Evolutionary conservation across 64 coral and sea anemone genomes (phyloP), one percentile per base, ranked within the genome.

Genomic region (Pocillopora damicornis): DNA sequence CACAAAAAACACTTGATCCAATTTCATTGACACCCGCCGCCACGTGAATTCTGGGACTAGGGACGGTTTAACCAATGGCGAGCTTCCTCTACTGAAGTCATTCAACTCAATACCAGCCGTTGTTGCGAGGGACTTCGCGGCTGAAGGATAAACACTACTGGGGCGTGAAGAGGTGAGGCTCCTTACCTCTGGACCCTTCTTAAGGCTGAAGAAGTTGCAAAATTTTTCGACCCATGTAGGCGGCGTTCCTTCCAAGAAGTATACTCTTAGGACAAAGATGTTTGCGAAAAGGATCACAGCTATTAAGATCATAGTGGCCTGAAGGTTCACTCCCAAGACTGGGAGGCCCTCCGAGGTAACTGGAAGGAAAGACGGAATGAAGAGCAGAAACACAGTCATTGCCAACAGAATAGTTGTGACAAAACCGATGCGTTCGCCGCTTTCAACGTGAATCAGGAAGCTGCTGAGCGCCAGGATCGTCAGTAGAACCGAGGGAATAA

Each of bases 391-490:
- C 67, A 71, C 67, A 11, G 67, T 71, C 67, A 71, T 71, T 18
- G 67, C 67, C 18, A 71, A 23, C 18, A 71, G 67, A 71, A 71
- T 71, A n/a, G 67, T 71, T 71, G 67, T 71, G 5, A 71, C 67
- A 11, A 79, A 79, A 11, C 76, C 76, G 37, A 79, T 38, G 37
- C 76, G 37, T 60, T 79, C 76, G 20, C 76, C 76, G 37, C 76
- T 79, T 0, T 79, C 76, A 18, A 60, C 37, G 15, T 45, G 76
- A 9, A 79, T 79, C 2, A 79, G 58, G 34, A 79, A 79, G 36
- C 76, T 60, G 37, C 37, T 45, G 37, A 79, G 37, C 18, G 34
- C 76, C 8, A 79, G 18, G 30, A 79, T 13, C 22, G 76, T 56
- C 15, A 79, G 76, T 60, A 13, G 14, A n/a, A 79, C 15, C 1